Percentiles rank a stretch among this genome's conserved stretches.
phyloP scores from a whole-genome alignment of 2,888 invertebrate genomes.

The Branchellion lobata region DNA sequence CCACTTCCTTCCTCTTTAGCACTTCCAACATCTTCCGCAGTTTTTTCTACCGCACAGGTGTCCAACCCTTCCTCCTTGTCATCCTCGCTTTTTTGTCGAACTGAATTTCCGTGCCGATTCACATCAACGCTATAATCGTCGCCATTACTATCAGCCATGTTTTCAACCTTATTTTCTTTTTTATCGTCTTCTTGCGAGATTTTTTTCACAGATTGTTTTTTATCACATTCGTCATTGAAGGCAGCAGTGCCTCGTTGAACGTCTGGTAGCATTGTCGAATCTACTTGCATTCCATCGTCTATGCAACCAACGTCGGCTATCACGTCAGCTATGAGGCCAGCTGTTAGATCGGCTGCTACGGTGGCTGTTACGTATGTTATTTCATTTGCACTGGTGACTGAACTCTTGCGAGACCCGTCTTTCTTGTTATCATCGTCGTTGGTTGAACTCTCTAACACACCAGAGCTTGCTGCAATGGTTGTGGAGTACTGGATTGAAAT shows the following conservation, averaged over 20 bases:
- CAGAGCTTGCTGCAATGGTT: no score
- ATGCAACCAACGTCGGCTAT: neutral
- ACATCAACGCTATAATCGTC: no score
- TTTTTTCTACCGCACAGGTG: no score
- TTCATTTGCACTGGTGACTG: neutral
- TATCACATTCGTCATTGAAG: neutral
- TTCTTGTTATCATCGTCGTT: no score
- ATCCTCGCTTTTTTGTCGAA: no score
- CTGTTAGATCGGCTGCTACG: neutral
- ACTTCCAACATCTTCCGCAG: no score
- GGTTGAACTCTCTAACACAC: no score
- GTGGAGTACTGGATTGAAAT: no score
- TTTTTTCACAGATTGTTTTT: neutral
- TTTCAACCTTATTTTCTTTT: neutral
- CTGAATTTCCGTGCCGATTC: no score
- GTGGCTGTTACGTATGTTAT: neutral
- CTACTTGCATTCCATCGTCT: neutral
- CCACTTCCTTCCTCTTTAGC: neutral
- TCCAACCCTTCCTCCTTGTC: no score
- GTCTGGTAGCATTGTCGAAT: no score
- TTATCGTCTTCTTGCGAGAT: neutral
- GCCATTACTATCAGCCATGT: neutral
- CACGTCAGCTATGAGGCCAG: neutral
- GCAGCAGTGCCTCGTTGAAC: neutral
- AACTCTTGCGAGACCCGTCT: no score